Evolutionary conservation across 2,888 invertebrate species (phyloP).

Genomic region (Apoderus coryli): DNA sequence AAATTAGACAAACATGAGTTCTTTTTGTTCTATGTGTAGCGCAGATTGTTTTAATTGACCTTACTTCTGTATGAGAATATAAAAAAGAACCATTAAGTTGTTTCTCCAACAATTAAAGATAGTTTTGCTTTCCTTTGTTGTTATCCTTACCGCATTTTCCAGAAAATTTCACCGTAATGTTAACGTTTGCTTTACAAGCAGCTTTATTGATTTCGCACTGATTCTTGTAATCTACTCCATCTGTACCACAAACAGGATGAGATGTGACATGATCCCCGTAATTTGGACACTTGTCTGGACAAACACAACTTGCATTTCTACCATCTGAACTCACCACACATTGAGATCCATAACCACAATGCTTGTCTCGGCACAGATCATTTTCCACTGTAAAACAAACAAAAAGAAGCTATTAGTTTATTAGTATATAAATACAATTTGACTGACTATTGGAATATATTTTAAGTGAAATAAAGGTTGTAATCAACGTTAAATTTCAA

Average conservation of each 20-base stretch:
- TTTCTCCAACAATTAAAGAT: no score
- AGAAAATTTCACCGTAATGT: conserved; percentile 66
- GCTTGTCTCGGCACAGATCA: conserved; percentile 55
- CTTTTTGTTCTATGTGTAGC: no score
- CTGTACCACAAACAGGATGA: conserved; percentile 66
- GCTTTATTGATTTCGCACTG: conserved; percentile 71
- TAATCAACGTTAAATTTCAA: no score
- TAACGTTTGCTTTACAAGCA: conserved; percentile 58
- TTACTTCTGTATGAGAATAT: no score
- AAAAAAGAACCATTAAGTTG: no score
- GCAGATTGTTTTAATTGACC: no score
- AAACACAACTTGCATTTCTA: conserved; percentile 58
- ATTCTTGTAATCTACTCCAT: conserved; percentile 71
- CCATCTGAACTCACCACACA: conserved; percentile 56
- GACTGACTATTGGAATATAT: no score
- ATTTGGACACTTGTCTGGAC: conserved; percentile 62
- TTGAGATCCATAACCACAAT: conserved; percentile 54
- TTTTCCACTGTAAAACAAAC: conserved; percentile 49
- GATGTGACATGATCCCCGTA: conserved; percentile 74
- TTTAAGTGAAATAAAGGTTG: no score
- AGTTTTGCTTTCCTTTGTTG: no score
- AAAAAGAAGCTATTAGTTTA: no score
- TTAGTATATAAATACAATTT: no score
- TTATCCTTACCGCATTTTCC: conserved; percentile 71
- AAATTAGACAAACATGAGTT: no score